These are phyloP conservation scores for Phalloptychus januarius DNA, from an alignment of 2,797 vertebrate genomes.

Conservation along the genomic window DNA sequence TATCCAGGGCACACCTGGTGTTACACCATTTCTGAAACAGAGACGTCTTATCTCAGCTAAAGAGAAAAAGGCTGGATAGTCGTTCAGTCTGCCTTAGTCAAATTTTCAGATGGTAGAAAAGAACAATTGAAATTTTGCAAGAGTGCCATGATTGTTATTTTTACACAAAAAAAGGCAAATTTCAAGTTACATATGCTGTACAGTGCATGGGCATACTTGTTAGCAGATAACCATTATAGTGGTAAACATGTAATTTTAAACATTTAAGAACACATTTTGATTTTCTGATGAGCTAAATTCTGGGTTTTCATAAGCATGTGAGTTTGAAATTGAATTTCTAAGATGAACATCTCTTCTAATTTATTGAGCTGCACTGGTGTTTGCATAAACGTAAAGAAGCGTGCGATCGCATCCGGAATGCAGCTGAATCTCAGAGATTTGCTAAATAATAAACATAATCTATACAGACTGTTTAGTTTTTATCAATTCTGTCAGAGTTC, in stretches of 20 bases:
- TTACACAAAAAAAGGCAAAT: background rate
- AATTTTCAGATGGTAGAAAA: background rate
- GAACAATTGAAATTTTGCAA: background rate
- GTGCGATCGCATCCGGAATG: background rate
- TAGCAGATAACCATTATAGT: background rate
- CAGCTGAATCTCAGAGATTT: background rate
- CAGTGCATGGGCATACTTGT: background rate
- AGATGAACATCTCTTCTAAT: background rate
- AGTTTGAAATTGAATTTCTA: background rate
- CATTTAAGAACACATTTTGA: background rate
- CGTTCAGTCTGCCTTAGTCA: background rate
- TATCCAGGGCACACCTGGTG: background rate
- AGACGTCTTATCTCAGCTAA: background rate
- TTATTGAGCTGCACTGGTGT: background rate
- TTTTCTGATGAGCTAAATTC: background rate
- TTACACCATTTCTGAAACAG: background rate
- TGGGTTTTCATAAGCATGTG: background rate
- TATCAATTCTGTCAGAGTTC: background rate
- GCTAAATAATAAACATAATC: background rate
- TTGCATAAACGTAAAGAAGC: constrained; percentile 18
- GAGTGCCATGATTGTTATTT: background rate
- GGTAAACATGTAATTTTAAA: background rate
- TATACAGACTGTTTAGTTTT: background rate
- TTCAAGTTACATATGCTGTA: background rate
- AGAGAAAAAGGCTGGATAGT: background rate